Base-by-base conservation (phyloP, 2,797 vertebrate genomes). In the Gobionotothen gibberifrons region DNA sequence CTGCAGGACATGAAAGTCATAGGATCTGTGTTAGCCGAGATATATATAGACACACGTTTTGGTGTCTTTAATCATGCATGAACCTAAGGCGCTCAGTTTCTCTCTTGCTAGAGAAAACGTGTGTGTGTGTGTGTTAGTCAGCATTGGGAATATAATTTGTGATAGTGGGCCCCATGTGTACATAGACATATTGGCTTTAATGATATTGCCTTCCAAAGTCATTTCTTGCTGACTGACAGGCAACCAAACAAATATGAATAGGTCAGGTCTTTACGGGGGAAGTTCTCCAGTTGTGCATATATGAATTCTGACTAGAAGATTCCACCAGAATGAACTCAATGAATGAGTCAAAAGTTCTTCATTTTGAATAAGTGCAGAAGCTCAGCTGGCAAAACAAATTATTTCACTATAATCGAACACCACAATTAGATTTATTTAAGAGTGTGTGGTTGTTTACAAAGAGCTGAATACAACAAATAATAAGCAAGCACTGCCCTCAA, bases 161-260 rank as follows among this genome's bases (percentile, higher is more conserved):
- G 44, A 58, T 22, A 43, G 54, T 17, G 5, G 32, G n/a, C 11
- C 36, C 61, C 9, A 67, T 55, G 9, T 58, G 29, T 39, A 52
- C 14, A 19, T 26, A 21, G 12, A 40, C 66, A 61, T 46, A 51
- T 75, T 42, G 67, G 42, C 21, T 87, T 82, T 79, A 87, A 61
- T 81, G 52, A 77, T 72, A 36, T 22, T 72, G 49, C 19, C 2
- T 7, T 55, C 15, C 62, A 65, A 79, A 80, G 58, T 78, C 16
- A 14, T 53, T 9, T 51, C 15, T 11, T 22, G 2, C 3, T 74
- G 78, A 73, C 42, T 79, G 80, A 83, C 82, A 77, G 75, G 57
- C 42, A 21, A 69, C 9, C 22, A 43, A 78, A 85, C 2, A 71
- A 85, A 82, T 74, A 88, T 86, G 48, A 11, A 86, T 74, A 40